Evolutionary conservation across 2,888 invertebrate genomes (phyloP).

Genomic region (Tipula helvola): DNA sequence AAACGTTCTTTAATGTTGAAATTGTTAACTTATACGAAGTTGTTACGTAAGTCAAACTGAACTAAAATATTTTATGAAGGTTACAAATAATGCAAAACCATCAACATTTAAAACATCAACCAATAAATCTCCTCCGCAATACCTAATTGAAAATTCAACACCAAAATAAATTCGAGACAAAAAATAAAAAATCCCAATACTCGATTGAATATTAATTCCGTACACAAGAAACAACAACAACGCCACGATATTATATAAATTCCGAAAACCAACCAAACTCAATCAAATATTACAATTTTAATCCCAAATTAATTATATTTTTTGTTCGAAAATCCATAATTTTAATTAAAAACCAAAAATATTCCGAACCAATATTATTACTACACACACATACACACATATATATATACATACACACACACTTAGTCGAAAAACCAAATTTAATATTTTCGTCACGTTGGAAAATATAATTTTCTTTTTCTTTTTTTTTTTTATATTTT

Average conservation of each 20-base stretch:
- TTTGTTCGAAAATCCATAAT: background rate
- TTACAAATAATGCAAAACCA: background rate
- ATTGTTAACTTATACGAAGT: no score
- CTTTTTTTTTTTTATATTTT: background rate
- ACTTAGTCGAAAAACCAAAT: background rate
- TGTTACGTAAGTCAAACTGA: no score
- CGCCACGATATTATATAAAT: background rate
- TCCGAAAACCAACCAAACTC: background rate
- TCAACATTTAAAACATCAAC: background rate
- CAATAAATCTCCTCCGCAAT: background rate
- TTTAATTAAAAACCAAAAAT: constrained; percentile 1
- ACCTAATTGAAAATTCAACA: background rate
- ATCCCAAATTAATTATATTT: background rate
- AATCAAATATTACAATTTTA: constrained; percentile 4
- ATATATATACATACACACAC: background rate
- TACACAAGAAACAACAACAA: background rate
- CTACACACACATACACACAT: background rate
- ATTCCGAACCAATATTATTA: background rate
- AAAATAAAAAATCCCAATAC: background rate
- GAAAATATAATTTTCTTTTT: background rate
- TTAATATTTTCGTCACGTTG: background rate
- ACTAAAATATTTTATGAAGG: no score
- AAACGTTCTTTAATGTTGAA: no score
- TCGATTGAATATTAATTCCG: background rate
- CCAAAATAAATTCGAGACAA: background rate